Evolutionary conservation across 2,797 vertebrate genomes (phyloP).

Genomic region (Tiaroga cobitis): DNA sequence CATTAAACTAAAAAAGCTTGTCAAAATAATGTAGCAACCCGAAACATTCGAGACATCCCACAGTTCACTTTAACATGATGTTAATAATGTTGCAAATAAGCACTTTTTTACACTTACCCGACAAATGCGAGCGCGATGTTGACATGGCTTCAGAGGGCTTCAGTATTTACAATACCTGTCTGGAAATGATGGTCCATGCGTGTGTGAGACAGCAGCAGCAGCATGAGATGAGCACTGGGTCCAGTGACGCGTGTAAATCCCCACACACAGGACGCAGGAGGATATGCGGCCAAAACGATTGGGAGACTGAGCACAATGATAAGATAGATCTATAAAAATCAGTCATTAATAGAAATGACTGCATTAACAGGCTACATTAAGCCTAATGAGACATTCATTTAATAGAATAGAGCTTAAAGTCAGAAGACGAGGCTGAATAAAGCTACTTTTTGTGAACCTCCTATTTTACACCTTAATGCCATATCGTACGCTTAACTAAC

Average conservation of each 20-base stretch:
- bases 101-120: conserved; percentile 32
- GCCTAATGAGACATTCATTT: neutral
- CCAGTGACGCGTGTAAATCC: neutral
- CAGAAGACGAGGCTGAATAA: neutral
- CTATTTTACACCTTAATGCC: no score
- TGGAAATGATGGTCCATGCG: neutral
- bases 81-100: neutral
- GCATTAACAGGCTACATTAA: no score
- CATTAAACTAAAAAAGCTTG: neutral
- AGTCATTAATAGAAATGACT: neutral
- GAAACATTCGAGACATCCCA: neutral
- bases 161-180: neutral
- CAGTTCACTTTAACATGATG: neutral
- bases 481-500: no score
- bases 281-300: neutral
- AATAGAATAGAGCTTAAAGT: neutral
- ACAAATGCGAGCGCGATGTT: neutral
- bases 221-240: neutral
- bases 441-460: neutral
- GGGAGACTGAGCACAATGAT: neutral
- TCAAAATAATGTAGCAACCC: neutral
- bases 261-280: neutral
- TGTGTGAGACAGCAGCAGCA: neutral
- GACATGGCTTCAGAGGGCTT: neutral
- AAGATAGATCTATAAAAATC: neutral